These are phyloP conservation scores for Seira ritae DNA, from an alignment of 2,888 invertebrate species.

Conservation along the genomic window DNA sequence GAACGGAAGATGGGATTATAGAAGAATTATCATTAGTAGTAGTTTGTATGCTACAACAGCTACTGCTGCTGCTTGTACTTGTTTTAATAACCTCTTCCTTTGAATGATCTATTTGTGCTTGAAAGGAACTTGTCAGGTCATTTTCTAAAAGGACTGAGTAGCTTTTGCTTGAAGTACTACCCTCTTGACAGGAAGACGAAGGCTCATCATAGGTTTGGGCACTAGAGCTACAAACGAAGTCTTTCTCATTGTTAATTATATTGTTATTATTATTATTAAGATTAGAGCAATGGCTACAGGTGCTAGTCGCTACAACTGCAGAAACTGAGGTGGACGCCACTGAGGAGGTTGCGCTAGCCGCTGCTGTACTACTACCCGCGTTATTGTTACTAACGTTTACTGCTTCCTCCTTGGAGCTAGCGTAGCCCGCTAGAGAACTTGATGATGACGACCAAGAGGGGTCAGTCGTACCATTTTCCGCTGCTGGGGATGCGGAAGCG, in stretches of 20 bases:
- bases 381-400: not conserved
- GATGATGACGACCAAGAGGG: conserved; percentile 72
- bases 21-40: not conserved
- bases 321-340: not conserved
- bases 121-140: conserved; percentile 21
- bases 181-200: conserved; percentile 39
- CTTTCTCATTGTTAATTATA: not conserved
- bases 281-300: conserved; percentile 38
- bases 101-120: not conserved
- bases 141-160: conserved; percentile 35
- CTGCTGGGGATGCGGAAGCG: conserved; percentile 71
- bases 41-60: conserved; percentile 15
- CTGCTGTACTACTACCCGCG: not conserved
- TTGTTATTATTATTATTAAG: conserved; percentile 23
- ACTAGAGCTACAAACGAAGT: conserved; percentile 25
- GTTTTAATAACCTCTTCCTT: not conserved
- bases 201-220: conserved; percentile 17
- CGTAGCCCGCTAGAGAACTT: conserved; percentile 67
- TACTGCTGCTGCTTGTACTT: not conserved
- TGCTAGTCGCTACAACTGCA: conserved; percentile 33
- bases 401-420: conserved; percentile 62
- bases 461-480: conserved; percentile 71
- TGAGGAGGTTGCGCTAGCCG: conserved; percentile 5
- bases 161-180: conserved; percentile 43
- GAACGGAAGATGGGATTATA: not conserved